Evolutionary conservation across 2,113 vertebrate genomes (phyloP), one percentile per base, ranked within the genome.

Genomic region (Carassius auratus): DNA sequence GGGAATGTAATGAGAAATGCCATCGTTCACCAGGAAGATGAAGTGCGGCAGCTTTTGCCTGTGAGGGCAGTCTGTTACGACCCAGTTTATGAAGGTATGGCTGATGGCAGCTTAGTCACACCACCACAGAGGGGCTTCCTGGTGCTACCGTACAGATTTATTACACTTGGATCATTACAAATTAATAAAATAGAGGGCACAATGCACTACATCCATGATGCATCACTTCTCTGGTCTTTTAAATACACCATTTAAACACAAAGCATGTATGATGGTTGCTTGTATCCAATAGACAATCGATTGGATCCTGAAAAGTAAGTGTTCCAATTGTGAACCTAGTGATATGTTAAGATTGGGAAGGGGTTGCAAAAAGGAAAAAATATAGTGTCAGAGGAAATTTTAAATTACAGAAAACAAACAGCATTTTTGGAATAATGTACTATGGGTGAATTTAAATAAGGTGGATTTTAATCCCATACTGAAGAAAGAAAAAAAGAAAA

Each of bases 11-110:
- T 45, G 50, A 45, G 57, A 45, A 79, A 79, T 23, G 57, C 36
- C 36, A 79, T 19, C 17, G 36, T 4, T 38, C 19, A 36, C 15
- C 76, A 79, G n/a, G 36, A 79, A 79, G 77, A 79, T 62, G 57
- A 36, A 79, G 57, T 79, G 77, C 10, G 2, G 33, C 76, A 59
- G 76, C 52, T 59, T n/a, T 10, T 78, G 76, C 76, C 55, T 61
- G 30, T 77, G 55, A 38, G 30, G 76, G 42, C 61, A 55, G 76
- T 78, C 33, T 57, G 55, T 78, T 78, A 59, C 26, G 17, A 77
- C 48, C 26, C 26, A 77, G 8, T 77, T 55, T 57, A 52, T 57
- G 26, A 30, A 19, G 26, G 50, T 77, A 48, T 10, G 45, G 10
- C 45, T 48, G 45, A 48, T 48, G 45, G 45, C 45, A 48, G 45